Evolutionary conservation across 2,888 invertebrate genomes (phyloP).

Genomic region (Polydrusus pterygomalis): DNA sequence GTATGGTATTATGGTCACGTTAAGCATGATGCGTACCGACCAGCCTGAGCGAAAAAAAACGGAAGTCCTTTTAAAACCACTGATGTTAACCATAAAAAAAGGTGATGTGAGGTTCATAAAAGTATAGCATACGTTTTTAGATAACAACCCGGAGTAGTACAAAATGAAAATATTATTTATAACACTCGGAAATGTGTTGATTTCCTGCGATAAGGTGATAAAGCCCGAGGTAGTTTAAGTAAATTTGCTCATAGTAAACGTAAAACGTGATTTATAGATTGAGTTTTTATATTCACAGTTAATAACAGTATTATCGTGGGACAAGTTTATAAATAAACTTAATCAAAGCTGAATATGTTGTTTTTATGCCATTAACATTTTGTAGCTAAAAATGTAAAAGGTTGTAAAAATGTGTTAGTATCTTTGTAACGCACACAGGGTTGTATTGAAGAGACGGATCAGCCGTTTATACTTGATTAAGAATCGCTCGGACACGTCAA

Average conservation of each 20-base stretch:
- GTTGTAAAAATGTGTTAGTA: not conserved
- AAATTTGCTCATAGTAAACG: conserved; percentile 15
- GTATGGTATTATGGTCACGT: too few relatives aligned
- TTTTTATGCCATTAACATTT: not conserved
- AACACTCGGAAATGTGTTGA: conserved; percentile 34
- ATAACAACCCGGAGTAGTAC: not conserved
- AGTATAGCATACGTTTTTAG: too few relatives aligned
- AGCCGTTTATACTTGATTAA: too few relatives aligned
- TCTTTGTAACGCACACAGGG: not conserved
- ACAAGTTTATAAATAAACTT: conserved; percentile 6
- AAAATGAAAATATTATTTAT: conserved; percentile 38
- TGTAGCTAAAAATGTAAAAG: conserved; percentile 6
- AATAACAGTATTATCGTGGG: not conserved
- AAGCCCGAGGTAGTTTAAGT: conserved; percentile 16
- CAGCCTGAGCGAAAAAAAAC: too few relatives aligned
- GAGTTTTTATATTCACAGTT: not conserved
- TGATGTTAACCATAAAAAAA: too few relatives aligned
- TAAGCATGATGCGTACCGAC: too few relatives aligned
- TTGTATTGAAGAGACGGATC: too few relatives aligned
- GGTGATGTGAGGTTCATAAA: too few relatives aligned
- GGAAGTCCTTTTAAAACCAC: too few relatives aligned
- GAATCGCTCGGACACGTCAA: too few relatives aligned
- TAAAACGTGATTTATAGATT: conserved; percentile 28
- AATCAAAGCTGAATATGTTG: not conserved
- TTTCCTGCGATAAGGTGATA: conserved; percentile 40